A percentile compares a stretch with the other conserved stretches of the same genome.
Evolutionary conservation across 2,797 vertebrate genomes (phyloP).

Genomic region (Staurois parvus): DNA sequence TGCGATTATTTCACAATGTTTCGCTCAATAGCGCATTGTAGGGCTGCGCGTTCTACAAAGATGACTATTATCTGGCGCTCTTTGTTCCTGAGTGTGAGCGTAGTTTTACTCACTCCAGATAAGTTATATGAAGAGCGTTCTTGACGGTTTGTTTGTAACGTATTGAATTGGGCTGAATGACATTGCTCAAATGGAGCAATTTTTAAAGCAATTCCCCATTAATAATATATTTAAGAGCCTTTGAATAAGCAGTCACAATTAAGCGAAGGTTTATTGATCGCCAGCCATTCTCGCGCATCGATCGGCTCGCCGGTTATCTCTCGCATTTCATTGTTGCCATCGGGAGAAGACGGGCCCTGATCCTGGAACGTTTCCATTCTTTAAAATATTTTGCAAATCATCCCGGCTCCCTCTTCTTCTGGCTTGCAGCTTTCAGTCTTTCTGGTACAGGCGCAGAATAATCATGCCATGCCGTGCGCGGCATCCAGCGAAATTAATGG

Average conservation of each 20-base stretch:
- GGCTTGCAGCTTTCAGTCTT: not conserved
- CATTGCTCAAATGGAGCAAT: slow-evolving; percentile 9
- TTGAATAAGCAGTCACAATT: slow-evolving; percentile 42
- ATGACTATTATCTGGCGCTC: not conserved
- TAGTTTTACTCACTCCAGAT: not conserved
- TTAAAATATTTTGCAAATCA: slow-evolving; percentile 37
- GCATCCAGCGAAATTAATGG: not conserved
- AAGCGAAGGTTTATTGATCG: slow-evolving; percentile 28
- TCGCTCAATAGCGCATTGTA: not conserved
- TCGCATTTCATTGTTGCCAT: slow-evolving; percentile 14
- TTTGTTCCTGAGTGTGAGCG: not conserved
- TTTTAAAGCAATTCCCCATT: slow-evolving; percentile 39
- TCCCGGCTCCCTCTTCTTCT: slow-evolving; percentile 2
- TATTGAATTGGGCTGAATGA: slow-evolving; percentile 10
- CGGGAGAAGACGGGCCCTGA: not conserved
- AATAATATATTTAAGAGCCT: slow-evolving; percentile 38
- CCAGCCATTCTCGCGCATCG: slow-evolving; percentile 13
- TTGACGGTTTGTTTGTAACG: not conserved
- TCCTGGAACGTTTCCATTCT: slow-evolving; percentile 29
- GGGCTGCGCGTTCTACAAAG: not conserved
- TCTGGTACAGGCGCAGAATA: not conserved
- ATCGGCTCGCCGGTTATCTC: slow-evolving; percentile 28
- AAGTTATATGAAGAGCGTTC: slow-evolving; percentile 1
- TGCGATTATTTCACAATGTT: not conserved
- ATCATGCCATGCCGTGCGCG: not conserved